Evolutionary conservation across 1,140 invertebrate genomes (phyloP), one percentile per base, ranked within the genome.

Genomic region (Brachionus sp.): DNA sequence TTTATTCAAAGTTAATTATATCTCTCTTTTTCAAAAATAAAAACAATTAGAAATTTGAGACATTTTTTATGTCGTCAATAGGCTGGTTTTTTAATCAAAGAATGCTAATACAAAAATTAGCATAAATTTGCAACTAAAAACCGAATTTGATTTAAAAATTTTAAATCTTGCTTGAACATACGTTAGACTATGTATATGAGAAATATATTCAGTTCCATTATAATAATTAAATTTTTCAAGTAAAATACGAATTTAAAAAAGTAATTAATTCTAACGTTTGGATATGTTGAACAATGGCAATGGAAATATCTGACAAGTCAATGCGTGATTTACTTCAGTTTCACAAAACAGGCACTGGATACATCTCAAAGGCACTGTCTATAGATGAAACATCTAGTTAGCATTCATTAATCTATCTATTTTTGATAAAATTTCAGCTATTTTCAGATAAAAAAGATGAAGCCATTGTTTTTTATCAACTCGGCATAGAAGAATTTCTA

Each of bases 301-400:
- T 80, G 77, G 62, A 57, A 80, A 23, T 42, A 80, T 80, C 77
- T 62, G 77, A 80, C 33, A 42, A 44, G 23, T 57, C 77, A 12
- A 80, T 80, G 77, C 33, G 35, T 9, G 50, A 80, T 62, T 37
- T 80, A 23, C 12, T 57, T n/a, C 46, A 80, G 19, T 80, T 62
- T 29, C 77, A 80, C 16, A 39, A 42, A 62, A 35, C 37, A 29
- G 77, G 77, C 23, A 80, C 77, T 23, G 77, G 33, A 5, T 80
- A 62, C 7, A 62, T 80, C 6, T 33, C 50, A 7, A 57, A 66
- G 29, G 77, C 77, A 1, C 10, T 80, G 9, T 80, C 50, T 9
- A 80, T 80, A 19, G 77, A 80, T 23, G 77, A 80, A 37, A 62
- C 33, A 12, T 80, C 77, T 16, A 35, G 77, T 80, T 42, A 42